These are phyloP conservation scores for Dryobota labecula DNA, from an alignment of 2,888 invertebrate genomes.

Conservation along the genomic window DNA sequence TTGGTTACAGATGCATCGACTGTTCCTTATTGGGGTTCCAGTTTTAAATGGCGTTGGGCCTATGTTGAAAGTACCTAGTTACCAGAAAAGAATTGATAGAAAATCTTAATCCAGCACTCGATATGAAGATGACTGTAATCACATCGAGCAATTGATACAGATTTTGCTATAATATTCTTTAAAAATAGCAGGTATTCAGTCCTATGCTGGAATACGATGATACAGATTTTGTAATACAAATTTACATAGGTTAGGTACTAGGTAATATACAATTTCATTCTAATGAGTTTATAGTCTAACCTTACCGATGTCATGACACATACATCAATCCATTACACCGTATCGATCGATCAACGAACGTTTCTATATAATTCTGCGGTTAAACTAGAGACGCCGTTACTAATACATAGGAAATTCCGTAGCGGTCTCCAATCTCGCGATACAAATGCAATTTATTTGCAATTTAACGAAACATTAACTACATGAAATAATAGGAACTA, in stretches of 20 bases:
- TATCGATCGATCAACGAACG: slow-evolving; percentile 29
- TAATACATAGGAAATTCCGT: slow-evolving; percentile 44
- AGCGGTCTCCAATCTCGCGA: slow-evolving; percentile 32
- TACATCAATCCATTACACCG: slow-evolving; percentile 28
- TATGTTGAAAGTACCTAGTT: too few relatives aligned
- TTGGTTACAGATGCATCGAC: background rate
- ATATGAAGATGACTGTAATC: too few relatives aligned
- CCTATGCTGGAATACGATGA: background rate
- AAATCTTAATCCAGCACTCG: too few relatives aligned
- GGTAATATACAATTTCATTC: slow-evolving; percentile 24
- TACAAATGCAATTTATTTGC: slow-evolving; percentile 47
- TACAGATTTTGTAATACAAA: slow-evolving; percentile 1
- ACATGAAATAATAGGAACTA: slow-evolving; percentile 17
- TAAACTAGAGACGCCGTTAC: slow-evolving; percentile 33
- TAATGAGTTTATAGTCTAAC: slow-evolving; percentile 5
- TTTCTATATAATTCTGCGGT: slow-evolving; percentile 57
- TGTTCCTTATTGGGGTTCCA: too few relatives aligned
- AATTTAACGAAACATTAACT: slow-evolving; percentile 38
- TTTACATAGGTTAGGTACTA: background rate
- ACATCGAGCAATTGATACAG: too few relatives aligned
- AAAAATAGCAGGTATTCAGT: too few relatives aligned
- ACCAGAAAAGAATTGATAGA: too few relatives aligned
- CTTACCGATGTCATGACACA: slow-evolving; percentile 2
- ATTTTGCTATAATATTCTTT: too few relatives aligned
- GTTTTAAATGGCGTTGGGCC: too few relatives aligned